Percentiles rank a stretch among this genome's conserved stretches.
Conservation (phyloP, 2,797 vertebrate genomes). For the Tokudaia tokunoshimensis region DNA sequence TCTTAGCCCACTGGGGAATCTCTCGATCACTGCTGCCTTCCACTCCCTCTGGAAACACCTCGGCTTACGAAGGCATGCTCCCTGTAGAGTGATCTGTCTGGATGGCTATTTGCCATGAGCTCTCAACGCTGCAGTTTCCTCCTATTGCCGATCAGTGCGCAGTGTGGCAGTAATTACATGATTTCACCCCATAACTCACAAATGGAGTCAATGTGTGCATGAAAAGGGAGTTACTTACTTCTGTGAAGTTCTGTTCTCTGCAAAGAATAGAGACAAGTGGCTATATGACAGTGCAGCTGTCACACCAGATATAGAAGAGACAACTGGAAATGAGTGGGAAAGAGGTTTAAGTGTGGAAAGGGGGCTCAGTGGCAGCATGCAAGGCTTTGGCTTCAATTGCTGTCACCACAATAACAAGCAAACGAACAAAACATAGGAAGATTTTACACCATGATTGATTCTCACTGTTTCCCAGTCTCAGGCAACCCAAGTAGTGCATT, state of each 20-base stretch:
- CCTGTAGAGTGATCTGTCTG: background rate
- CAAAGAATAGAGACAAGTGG: conserved; percentile 38
- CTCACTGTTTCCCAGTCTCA: conserved; percentile 1
- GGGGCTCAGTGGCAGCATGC: background rate
- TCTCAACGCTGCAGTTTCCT: background rate
- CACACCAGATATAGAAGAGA: background rate
- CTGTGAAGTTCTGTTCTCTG: conserved; percentile 38
- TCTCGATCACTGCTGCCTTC: background rate
- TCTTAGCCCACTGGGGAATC: background rate
- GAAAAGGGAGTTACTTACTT: conserved; percentile 9
- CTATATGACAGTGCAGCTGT: background rate
- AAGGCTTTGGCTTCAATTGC: background rate
- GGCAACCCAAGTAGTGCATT: conserved; percentile 38
- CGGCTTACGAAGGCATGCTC: background rate
- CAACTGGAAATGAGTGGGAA: background rate
- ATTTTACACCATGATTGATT: background rate
- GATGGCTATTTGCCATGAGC: background rate
- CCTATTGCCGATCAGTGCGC: background rate
- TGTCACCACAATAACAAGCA: background rate
- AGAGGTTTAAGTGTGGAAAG: conserved; percentile 9
- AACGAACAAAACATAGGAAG: background rate
- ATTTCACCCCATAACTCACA: background rate
- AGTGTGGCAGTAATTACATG: background rate
- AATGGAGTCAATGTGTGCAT: background rate
- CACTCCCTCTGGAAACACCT: background rate